These are phyloP conservation scores for Eublepharis macularius DNA, from an alignment of 2,113 vertebrate species.

Conservation along the genomic window DNA sequence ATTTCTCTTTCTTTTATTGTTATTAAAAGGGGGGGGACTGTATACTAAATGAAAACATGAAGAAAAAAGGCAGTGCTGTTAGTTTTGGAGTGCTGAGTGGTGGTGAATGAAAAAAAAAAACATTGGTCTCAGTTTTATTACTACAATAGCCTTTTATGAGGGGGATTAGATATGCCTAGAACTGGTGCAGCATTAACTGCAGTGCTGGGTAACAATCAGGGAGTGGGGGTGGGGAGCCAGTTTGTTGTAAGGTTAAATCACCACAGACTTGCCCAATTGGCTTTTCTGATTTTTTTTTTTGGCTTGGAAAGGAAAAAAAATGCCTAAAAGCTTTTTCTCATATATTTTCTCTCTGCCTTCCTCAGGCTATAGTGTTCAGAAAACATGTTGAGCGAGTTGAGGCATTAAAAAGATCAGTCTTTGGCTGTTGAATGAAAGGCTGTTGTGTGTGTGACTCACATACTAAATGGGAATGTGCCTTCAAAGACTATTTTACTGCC, in stretches of 20 bases:
- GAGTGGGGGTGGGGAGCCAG: constrained; percentile 62
- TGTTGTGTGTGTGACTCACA: constrained; percentile 82
- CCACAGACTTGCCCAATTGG: constrained; percentile 69
- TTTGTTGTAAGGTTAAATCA: constrained; percentile 75
- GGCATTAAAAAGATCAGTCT: constrained; percentile 85
- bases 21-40: constrained; percentile 70
- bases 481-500: constrained; percentile 85
- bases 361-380: constrained; percentile 75
- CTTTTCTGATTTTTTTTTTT: constrained; percentile 74
- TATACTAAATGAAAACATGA: constrained; percentile 75
- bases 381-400: constrained; percentile 79
- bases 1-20: constrained; percentile 54
- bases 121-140: constrained; percentile 78
- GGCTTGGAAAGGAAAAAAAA: constrained; percentile 64
- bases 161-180: constrained; percentile 76
- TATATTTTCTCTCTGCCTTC: not conserved
- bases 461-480: constrained; percentile 83
- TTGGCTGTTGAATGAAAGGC: constrained; percentile 81
- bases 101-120: constrained; percentile 77
- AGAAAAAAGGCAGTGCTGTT: constrained; percentile 68
- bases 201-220: constrained; percentile 64
- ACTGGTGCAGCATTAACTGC: constrained; percentile 69
- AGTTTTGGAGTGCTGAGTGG: constrained; percentile 70
- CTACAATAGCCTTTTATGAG: constrained; percentile 80
- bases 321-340: constrained; percentile 48